These are phyloP conservation scores for Furcula furcula DNA, from an alignment of 2,888 invertebrate genomes.

Conservation along the genomic window DNA sequence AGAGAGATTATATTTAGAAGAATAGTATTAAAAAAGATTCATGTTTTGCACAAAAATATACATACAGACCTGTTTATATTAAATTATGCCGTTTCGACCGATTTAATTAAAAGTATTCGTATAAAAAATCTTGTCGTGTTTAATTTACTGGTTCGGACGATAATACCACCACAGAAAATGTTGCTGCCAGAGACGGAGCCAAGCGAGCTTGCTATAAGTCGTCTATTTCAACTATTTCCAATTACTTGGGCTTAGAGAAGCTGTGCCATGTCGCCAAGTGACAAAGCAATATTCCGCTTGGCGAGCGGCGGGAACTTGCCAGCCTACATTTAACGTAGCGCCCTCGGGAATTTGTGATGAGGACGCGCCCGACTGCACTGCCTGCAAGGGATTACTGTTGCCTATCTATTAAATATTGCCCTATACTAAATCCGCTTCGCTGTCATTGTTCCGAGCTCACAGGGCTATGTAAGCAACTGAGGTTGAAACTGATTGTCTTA, in stretches of 20 bases:
- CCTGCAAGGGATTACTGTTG: slow-evolving; percentile 63
- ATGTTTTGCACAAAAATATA: no score
- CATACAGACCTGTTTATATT: no score
- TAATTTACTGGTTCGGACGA: slow-evolving; percentile 18
- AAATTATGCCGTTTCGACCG: no score
- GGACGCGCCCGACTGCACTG: slow-evolving; percentile 63
- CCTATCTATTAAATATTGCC: slow-evolving; percentile 60
- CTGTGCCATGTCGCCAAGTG: slow-evolving; percentile 75
- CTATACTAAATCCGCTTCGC: slow-evolving; percentile 39
- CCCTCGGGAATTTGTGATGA: slow-evolving; percentile 77
- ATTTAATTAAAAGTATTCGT: no score
- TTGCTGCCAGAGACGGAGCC: slow-evolving; percentile 22
- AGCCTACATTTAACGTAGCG: slow-evolving; percentile 76
- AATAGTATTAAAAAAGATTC: no score
- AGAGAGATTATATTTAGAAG: no score
- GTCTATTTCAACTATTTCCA: slow-evolving; percentile 81
- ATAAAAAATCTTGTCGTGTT: no score
- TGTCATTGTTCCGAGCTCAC: slow-evolving; percentile 14
- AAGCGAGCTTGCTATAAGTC: slow-evolving; percentile 59
- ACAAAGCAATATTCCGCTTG: slow-evolving; percentile 79
- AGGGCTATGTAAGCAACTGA: no score
- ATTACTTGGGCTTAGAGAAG: slow-evolving; percentile 79
- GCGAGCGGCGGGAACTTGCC: slow-evolving; percentile 65
- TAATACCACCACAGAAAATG: slow-evolving; percentile 19
- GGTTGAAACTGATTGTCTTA: no score